Evolutionary conservation across 2,113 vertebrate genomes (phyloP).

Genomic region (Platichthys stellatus): DNA sequence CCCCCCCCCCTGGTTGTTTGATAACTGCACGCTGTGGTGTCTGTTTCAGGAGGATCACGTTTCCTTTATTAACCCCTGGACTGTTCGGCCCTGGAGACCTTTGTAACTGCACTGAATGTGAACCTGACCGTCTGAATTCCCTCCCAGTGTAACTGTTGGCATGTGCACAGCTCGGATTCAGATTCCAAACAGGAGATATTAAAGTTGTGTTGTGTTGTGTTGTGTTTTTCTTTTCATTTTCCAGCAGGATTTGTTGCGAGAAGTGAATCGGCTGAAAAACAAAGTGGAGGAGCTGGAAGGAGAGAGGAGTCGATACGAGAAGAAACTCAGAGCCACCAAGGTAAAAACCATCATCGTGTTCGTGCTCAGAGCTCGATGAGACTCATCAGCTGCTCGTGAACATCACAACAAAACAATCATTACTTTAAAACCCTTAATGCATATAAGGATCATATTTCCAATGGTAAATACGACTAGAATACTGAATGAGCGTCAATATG

Average conservation of each 20-base stretch:
- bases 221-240: slow-evolving; percentile 22
- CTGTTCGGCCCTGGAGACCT: slow-evolving; percentile 27
- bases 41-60: slow-evolving; percentile 58
- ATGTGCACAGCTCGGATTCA: slow-evolving; percentile 22
- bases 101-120: background rate
- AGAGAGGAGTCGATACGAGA: slow-evolving; percentile 92
- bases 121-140: slow-evolving; percentile 35
- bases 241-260: slow-evolving; percentile 88
- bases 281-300: slow-evolving; percentile 94
- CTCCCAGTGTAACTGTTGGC: slow-evolving; percentile 18
- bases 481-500: no score
- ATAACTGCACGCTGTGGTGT: slow-evolving; percentile 76
- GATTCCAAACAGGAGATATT: background rate
- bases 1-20: background rate
- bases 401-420: no score
- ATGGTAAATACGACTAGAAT: no score
- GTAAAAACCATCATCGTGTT: slow-evolving; percentile 71
- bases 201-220: slow-evolving; percentile 24
- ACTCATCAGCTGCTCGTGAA: background rate
- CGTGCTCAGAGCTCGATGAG: background rate
- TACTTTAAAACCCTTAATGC: no score
- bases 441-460: no score
- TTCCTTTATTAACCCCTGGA: slow-evolving; percentile 57
- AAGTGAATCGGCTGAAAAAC: slow-evolving; percentile 89
- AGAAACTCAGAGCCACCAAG: slow-evolving; percentile 93